These are phyloP conservation scores for Drosophila dunni DNA, from an alignment of 1,140 invertebrate species.

Conservation along the genomic window DNA sequence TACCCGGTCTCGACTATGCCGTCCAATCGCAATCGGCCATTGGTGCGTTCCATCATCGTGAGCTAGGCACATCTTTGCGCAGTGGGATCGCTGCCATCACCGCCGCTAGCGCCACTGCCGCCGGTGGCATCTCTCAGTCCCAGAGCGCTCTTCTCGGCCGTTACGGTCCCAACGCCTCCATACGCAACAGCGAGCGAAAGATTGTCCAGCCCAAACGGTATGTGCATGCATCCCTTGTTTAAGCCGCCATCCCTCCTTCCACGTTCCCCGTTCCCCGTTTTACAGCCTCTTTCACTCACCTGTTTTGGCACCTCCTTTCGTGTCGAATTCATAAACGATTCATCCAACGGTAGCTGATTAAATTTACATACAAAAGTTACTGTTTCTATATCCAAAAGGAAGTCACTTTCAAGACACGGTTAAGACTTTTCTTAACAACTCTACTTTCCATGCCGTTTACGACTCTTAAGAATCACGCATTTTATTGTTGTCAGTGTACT, in stretches of 20 bases:
- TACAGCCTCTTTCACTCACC: background rate
- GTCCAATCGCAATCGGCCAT: slow-evolving; percentile 76
- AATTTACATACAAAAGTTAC: too few relatives aligned
- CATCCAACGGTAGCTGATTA: too few relatives aligned
- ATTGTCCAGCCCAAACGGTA: slow-evolving; percentile 83
- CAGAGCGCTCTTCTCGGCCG: slow-evolving; percentile 70
- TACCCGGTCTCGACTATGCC: slow-evolving; percentile 82
- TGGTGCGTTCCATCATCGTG: slow-evolving; percentile 69
- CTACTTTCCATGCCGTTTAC: too few relatives aligned
- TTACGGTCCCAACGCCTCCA: slow-evolving; percentile 74
- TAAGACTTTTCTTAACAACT: too few relatives aligned
- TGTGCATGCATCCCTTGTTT: slow-evolving; percentile 35
- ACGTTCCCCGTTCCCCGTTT: background rate
- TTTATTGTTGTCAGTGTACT: too few relatives aligned
- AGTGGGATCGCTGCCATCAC: slow-evolving; percentile 76
- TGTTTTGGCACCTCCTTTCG: background rate
- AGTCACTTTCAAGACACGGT: too few relatives aligned
- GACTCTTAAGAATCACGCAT: too few relatives aligned
- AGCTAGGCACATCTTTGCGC: slow-evolving; percentile 76
- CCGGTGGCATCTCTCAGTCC: slow-evolving; percentile 69
- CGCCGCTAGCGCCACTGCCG: slow-evolving; percentile 65
- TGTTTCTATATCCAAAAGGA: too few relatives aligned
- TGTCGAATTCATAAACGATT: too few relatives aligned
- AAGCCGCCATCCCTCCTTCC: background rate
- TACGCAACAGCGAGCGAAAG: slow-evolving; percentile 73